Evolutionary conservation across 2,888 invertebrate species (phyloP).

Genomic region (Lepidochitona cinerea): DNA sequence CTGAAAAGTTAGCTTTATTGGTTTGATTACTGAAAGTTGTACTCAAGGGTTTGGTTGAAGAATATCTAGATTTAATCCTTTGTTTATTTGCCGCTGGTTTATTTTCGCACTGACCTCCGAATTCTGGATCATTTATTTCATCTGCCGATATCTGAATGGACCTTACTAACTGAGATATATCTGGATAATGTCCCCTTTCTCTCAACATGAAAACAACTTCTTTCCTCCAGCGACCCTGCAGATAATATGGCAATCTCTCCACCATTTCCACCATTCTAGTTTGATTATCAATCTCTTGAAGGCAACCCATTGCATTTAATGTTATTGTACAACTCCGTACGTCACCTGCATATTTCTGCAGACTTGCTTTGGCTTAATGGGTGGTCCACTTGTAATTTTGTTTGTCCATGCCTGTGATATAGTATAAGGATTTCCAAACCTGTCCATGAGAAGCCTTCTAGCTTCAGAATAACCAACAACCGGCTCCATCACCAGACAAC

Average conservation of each 20-base stretch:
- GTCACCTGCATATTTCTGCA: not conserved
- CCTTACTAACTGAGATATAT: not conserved
- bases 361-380: not conserved
- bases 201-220: not conserved
- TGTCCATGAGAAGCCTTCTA: not conserved
- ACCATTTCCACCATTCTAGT: not conserved
- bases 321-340: not conserved
- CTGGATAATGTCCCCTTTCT: not conserved
- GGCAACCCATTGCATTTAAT: not conserved
- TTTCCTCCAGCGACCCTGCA: not conserved
- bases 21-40: not conserved
- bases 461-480: not conserved
- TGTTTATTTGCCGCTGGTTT: not conserved
- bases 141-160: not conserved
- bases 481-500: not conserved
- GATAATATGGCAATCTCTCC: not conserved
- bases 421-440: not conserved
- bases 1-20: not conserved
- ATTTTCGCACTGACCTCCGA: not conserved
- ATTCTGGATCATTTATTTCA: not conserved
- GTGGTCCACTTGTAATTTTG: not conserved
- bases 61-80: not conserved
- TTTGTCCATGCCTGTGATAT: not conserved
- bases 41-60: not conserved
- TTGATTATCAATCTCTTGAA: too few species aligned